A percentile compares a stretch with the other conserved stretches of the same genome.
Evolutionary conservation across 2,113 vertebrate species (phyloP).

Genomic region (Leiothrix lutea): DNA sequence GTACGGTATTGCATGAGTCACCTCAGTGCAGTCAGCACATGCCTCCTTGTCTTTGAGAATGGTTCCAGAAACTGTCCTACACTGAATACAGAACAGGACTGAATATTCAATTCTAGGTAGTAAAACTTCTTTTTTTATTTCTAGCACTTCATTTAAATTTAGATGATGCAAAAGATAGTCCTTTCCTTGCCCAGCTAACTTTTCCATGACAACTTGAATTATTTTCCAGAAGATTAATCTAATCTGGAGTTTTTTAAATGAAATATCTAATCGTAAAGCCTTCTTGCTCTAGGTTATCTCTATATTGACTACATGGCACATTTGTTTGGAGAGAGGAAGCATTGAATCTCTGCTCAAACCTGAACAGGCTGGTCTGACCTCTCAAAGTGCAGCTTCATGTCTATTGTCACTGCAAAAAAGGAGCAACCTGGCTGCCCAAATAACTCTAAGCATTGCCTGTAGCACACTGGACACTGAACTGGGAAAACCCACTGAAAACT

Average conservation of each 20-base stretch:
- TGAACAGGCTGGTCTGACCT: not conserved
- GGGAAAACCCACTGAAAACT: not conserved
- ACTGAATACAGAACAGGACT: not conserved
- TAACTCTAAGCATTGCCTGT: rapidly evolving
- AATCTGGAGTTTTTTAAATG: not conserved
- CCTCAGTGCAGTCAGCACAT: not conserved
- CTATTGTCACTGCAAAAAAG: too few relatives aligned
- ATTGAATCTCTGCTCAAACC: not conserved
- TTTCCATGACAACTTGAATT: not conserved
- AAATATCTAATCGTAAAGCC: not conserved
- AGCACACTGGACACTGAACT: not conserved
- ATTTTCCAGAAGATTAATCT: not conserved
- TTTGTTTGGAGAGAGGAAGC: not conserved
- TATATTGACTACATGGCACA: rapidly evolving
- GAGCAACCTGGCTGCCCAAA: not conserved
- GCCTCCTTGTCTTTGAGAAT: too few relatives aligned
- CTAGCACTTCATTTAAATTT: not conserved
- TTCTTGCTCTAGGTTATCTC: not conserved
- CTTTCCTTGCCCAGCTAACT: not conserved
- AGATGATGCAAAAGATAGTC: not conserved
- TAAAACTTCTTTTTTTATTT: not conserved
- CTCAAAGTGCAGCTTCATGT: not conserved
- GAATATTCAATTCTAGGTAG: not conserved
- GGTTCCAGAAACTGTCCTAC: not conserved
- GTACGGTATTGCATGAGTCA: not conserved